These are phyloP conservation scores for Ellobius talpinus DNA, from an alignment of 2,113 vertebrate genomes.

Conservation along the genomic window DNA sequence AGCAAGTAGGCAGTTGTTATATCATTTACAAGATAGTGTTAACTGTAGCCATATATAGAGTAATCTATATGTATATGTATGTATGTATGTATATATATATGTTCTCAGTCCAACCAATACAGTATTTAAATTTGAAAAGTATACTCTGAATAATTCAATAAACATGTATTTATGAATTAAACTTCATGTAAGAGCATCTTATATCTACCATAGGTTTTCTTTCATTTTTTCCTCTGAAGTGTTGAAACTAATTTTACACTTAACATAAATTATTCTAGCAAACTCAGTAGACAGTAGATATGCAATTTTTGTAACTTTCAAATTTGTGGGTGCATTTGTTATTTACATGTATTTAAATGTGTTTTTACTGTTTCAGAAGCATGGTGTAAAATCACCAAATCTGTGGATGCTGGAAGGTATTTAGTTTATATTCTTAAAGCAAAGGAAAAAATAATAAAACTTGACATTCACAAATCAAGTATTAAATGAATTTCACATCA, in stretches of 20 bases:
- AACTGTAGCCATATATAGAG: not conserved
- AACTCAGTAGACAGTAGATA: not conserved
- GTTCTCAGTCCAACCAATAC: not conserved
- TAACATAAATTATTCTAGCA: not conserved
- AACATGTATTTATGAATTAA: not conserved
- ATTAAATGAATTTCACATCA: not conserved
- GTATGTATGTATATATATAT: no score
- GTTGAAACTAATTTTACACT: slow-evolving; percentile 24
- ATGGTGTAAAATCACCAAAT: not conserved
- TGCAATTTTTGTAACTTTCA: not conserved
- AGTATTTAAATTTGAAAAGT: not conserved
- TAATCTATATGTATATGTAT: no score
- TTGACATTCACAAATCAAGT: not conserved
- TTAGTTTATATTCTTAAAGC: not conserved
- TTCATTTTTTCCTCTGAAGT: not conserved
- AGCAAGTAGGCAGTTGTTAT: not conserved
- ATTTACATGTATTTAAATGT: slow-evolving; percentile 17
- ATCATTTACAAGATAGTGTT: not conserved
- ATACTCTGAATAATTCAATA: not conserved
- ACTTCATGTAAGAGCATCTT: not conserved
- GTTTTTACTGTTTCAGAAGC: not conserved
- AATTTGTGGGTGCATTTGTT: not conserved
- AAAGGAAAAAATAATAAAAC: not conserved
- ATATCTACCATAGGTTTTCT: not conserved
- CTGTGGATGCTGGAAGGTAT: not conserved